Percentiles rank a stretch among this genome's conserved stretches.
Evolutionary conservation across 2,113 vertebrate genomes (phyloP).

Genomic region (Microtus montanus): DNA sequence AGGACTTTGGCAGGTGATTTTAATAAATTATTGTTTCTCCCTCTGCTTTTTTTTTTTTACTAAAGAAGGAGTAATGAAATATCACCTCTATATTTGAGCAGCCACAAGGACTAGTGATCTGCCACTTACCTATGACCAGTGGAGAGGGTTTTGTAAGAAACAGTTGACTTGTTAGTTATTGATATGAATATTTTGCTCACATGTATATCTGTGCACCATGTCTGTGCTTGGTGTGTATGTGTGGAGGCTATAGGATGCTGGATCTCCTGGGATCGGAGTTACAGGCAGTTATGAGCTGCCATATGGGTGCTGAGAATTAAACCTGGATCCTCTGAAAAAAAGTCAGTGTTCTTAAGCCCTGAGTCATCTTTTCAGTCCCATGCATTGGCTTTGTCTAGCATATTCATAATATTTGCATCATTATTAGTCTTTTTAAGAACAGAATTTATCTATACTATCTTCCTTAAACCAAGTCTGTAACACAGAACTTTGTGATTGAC

Average conservation of each 20-base stretch:
- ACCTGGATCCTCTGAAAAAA: not conserved
- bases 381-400: not conserved
- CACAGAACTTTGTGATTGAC: not conserved
- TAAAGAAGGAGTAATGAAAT: not conserved
- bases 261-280: not conserved
- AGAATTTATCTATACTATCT: not conserved
- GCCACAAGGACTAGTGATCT: not conserved
- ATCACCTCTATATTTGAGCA: not conserved
- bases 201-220: not conserved
- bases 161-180: not conserved
- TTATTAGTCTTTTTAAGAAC: conserved; percentile 2
- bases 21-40: not conserved
- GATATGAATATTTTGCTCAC: not conserved
- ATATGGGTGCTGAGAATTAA: not conserved
- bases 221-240: not conserved
- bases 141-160: not conserved
- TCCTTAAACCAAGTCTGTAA: not conserved
- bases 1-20: not conserved
- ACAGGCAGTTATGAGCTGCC: not conserved
- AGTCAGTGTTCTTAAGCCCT: not conserved
- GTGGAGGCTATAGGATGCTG: not conserved
- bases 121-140: not conserved
- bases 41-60: not conserved
- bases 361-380: not conserved
- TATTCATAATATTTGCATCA: not conserved